Percentiles rank a stretch among this genome's conserved stretches.
Conservation (phyloP, 2,797 vertebrate genomes). For the Diceros bicornis region DNA sequence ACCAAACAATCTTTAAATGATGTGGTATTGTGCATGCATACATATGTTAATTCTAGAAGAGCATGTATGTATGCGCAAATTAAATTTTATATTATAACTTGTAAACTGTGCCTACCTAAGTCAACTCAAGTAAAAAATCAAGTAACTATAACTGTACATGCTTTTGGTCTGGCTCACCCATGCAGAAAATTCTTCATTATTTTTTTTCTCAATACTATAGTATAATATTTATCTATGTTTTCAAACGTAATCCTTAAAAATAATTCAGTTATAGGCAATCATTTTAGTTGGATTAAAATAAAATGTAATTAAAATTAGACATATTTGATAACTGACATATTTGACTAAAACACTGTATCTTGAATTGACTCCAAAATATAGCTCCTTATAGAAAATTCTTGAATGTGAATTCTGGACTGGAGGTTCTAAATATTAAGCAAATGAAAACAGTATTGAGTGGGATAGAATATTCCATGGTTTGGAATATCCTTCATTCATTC, state of each 20-base stretch:
- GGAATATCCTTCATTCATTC: not conserved
- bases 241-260: not conserved
- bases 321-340: not conserved
- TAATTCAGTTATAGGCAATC: not conserved
- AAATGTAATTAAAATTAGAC: constrained; percentile 49
- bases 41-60: not conserved
- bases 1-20: constrained; percentile 8
- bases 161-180: not conserved
- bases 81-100: not conserved
- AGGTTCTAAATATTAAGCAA: constrained; percentile 9
- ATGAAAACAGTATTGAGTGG: not conserved
- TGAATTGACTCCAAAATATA: not conserved
- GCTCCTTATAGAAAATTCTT: not conserved
- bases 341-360: not conserved
- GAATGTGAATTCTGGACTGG: not conserved
- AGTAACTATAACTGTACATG: not conserved
- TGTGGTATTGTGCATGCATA: not conserved
- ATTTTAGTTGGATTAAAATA: constrained; percentile 37
- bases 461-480: not conserved
- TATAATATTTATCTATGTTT: not conserved
- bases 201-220: not conserved
- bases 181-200: not conserved
- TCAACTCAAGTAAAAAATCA: not conserved
- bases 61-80: not conserved
- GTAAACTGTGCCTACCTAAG: not conserved